A percentile compares a stretch with the other conserved stretches of the same genome.
phyloP scores from a whole-genome alignment of 1,140 invertebrate genomes.

The Venturia canescens region DNA sequence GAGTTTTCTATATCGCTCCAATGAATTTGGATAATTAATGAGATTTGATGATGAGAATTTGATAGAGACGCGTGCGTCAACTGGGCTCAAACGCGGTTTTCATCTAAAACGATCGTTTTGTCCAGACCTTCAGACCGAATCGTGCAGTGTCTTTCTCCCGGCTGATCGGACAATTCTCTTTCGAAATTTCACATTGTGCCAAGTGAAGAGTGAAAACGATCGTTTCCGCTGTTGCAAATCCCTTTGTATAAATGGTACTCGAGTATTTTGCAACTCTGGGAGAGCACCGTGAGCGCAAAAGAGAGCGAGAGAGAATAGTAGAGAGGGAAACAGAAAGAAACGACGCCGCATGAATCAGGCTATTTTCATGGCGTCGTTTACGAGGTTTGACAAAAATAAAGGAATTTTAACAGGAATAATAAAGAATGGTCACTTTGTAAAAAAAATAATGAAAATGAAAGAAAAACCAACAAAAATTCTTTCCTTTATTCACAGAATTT shows the following conservation, averaged over 20 bases:
- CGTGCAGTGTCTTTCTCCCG: neutral
- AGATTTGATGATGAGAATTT: too few species aligned
- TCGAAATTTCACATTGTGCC: slow-evolving; percentile 4
- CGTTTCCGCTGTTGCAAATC: slow-evolving; percentile 34
- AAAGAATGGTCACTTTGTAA: too few species aligned
- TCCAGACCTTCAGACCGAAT: neutral
- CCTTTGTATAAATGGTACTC: slow-evolving; percentile 18
- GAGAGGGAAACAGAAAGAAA: neutral
- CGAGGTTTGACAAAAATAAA: too few species aligned
- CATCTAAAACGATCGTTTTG: neutral
- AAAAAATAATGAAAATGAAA: too few species aligned
- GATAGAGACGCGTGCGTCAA: too few species aligned
- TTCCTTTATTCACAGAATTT: too few species aligned
- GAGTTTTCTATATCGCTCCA: too few species aligned
- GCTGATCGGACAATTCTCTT: slow-evolving; percentile 4
- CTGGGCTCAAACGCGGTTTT: neutral
- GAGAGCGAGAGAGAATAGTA: neutral
- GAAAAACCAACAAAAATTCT: too few species aligned
- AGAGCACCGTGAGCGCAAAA: neutral
- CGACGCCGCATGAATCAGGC: neutral
- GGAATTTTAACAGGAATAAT: too few species aligned
- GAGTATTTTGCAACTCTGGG: slow-evolving; percentile 19
- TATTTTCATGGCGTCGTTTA: too few species aligned
- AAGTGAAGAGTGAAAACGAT: slow-evolving; percentile 42
- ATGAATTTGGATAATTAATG: too few species aligned